phyloP scores from a whole-genome alignment of 2,888 invertebrate genomes.

The Nematopogon swammerdamellus region DNA sequence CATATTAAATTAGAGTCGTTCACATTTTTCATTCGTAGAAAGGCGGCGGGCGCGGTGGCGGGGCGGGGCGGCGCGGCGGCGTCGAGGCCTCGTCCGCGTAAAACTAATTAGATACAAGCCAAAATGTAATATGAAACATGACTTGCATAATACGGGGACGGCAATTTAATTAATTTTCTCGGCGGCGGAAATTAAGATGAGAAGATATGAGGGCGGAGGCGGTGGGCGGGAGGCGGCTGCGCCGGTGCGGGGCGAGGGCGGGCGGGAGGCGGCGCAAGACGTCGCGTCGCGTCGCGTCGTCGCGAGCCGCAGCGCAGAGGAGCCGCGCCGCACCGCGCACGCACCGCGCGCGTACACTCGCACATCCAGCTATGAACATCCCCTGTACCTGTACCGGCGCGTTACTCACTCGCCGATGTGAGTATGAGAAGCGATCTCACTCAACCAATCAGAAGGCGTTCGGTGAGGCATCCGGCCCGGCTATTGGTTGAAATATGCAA shows the following conservation, averaged over 20 bases:
- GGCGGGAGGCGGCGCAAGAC: no score
- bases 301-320: no score
- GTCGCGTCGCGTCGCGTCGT: no score
- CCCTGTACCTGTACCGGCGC: no score
- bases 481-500: no score
- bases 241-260: conserved; percentile 1
- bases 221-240: conserved; percentile 6
- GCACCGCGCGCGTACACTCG: no score
- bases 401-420: no score
- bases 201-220: conserved; percentile 15
- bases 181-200: conserved; percentile 15
- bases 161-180: conserved; percentile 16
- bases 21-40: conserved; percentile 1
- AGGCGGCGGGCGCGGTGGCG: neutral
- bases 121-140: conserved; percentile 15
- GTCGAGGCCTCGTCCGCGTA: conserved; percentile 5
- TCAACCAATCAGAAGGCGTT: no score
- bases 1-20: neutral
- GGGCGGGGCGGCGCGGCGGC: conserved; percentile 2
- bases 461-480: no score
- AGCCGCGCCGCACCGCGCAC: no score
- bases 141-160: conserved; percentile 15
- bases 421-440: no score
- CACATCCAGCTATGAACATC: no score
- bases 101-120: conserved; percentile 16